Evolutionary conservation across 2,888 invertebrate genomes (phyloP), one percentile per base, ranked within the genome.

Genomic region (Andrena chrysosceles): DNA sequence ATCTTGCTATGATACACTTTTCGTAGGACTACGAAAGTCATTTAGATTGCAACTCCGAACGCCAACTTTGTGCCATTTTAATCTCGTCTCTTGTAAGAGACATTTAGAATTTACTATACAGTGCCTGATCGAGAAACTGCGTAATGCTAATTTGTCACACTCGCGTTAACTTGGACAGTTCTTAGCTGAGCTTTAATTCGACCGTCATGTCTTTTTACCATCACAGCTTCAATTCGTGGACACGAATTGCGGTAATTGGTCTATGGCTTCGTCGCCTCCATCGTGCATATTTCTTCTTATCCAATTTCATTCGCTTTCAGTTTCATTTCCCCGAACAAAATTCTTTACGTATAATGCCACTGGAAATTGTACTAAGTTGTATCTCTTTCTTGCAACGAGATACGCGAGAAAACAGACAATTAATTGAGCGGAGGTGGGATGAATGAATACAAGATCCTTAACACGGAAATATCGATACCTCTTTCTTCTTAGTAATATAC

Each of bases 51-150:
- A 35, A 78, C 13, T 77, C 31, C 8, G 60, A 60, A 71, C 48
- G 67, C 42, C 42, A 70, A 31, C 63, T 64, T 67, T 62, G 71
- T 76, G 76, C 68, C 76, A 81, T 76, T 74, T 68, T 72, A 56
- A 23, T 56, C 68, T 68, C 31, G 20, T 23, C 49, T 71, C 23
- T 35, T 31, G 29, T 59, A 35, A 76, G 64, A 60, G 66, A 48
- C 63, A 70, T 49, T 68, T 71, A 59, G 60, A 56, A 49, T 16
- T 56, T 62, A 54, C 26, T 56, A 35, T 35, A 31, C 16, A 75
- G 20, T 35, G 49, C 31, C 56, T 71, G 16, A 66, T 48, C 52
- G 29, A 23, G n/a, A 8, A 77, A 62, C 68, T 63, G 33, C 49
- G 20, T 60, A 72, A 79, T n/a, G 33, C 49, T 72, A 63, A 72